Percentiles rank a stretch among this genome's conserved stretches.
phyloP scores from a whole-genome alignment of 2,888 invertebrate species.

The Gryllus longicercus region DNA sequence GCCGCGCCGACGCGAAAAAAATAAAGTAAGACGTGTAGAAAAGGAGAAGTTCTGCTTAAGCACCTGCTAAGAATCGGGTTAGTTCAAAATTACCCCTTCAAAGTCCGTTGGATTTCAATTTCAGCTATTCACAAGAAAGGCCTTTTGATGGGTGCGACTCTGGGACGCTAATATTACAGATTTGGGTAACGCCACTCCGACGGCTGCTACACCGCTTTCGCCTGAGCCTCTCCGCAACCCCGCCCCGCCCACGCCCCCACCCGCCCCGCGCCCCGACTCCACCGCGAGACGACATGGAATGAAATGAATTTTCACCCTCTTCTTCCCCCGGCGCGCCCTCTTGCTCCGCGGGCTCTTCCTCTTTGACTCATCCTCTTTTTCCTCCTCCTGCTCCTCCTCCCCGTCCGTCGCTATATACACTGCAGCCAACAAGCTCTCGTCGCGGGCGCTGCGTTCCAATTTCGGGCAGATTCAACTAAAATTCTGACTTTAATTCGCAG shows the following conservation, averaged over 20 bases:
- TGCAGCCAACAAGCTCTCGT: neutral
- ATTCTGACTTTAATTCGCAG: constrained; percentile 45
- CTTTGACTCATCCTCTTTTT: constrained; percentile 17
- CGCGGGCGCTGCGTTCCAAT: constrained; percentile 33
- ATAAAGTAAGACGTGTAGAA: constrained; percentile 17
- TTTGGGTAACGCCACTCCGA: constrained; percentile 35
- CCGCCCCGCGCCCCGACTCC: constrained; percentile 22
- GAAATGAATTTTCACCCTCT: constrained; percentile 36
- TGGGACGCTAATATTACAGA: constrained; percentile 36
- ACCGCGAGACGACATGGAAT: constrained; percentile 36
- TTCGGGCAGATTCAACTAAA: constrained; percentile 37
- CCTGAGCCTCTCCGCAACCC: constrained; percentile 22
- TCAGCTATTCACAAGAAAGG: constrained; percentile 36
- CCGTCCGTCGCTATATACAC: neutral
- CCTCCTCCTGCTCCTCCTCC: constrained; percentile 4
- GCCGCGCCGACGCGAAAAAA: neutral
- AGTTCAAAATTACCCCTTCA: constrained; percentile 38
- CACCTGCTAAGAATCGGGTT: constrained; percentile 36
- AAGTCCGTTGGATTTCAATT: constrained; percentile 38
- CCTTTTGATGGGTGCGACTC: constrained; percentile 33
- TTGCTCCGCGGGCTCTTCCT: constrained; percentile 27
- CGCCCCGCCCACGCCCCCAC: constrained; percentile 17
- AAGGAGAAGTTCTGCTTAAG: constrained; percentile 22
- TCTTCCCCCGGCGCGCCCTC: constrained; percentile 25
- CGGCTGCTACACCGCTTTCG: constrained; percentile 17